Evolutionary conservation across 2,113 vertebrate genomes (phyloP), one percentile per base, ranked within the genome.

Genomic region (Ammospiza nelsoni): DNA sequence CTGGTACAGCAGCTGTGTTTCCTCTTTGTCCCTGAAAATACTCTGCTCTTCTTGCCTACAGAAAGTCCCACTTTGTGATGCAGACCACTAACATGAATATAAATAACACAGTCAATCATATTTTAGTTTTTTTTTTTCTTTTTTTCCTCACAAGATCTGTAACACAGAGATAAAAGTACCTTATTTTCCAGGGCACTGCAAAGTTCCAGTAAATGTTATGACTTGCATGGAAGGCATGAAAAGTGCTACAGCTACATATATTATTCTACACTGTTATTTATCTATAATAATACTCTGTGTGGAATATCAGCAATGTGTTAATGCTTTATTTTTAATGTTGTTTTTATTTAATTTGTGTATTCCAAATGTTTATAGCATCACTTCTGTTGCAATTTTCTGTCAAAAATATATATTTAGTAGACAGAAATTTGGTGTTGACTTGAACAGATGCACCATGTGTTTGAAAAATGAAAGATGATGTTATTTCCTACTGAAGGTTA

Each of bases 71-170:
- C 4, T 75, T 82, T 31, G 25, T 49, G 77, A 65, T 23, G 24
- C 49, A 87, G 52, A 20, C 37, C 28, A 25, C 37, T 65, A 82
- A 59, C 3, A 37, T 0, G 6, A 63, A 33, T 51, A 41, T 44
- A 31, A 31, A 66, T 43, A 82, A 39, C 10, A 1, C 28, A 59
- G 57, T 43, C 35, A 11, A 5, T 59, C 24, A 20, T 0, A 0
- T 12, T 48, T 35, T 35, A 3, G 2, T 5, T 12, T 3, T 18
- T 16, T 65, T 2, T 14, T 11, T 19, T 19, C 7, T 9, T 54
- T 31, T 46, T 35, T 49, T 39, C 0, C 6, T 76, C 48, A 21
- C 10, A 62, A 69, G 29, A 49, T n/a, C 29, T 73, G 21, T 44
- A 69, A n/a, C 54, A 54, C 15, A 18, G 41, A 63, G 31, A 57